These are phyloP conservation scores for Drosophila gaucha DNA, from an alignment of 2,888 invertebrate genomes.

Conservation along the genomic window DNA sequence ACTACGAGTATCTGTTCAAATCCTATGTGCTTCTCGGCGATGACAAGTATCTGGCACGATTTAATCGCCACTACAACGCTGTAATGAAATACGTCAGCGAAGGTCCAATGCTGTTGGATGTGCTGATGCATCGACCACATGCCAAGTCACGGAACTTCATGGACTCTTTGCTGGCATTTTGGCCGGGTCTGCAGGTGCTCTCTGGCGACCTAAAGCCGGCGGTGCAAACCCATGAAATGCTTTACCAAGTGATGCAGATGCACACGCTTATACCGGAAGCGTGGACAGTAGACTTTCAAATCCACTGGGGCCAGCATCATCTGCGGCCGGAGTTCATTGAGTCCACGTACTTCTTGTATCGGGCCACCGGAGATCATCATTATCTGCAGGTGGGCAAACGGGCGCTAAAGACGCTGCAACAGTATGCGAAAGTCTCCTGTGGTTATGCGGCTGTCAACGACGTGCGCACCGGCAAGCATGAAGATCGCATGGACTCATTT, in stretches of 20 bases:
- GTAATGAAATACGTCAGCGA: slow-evolving; percentile 98
- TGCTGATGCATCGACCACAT: slow-evolving; percentile 97
- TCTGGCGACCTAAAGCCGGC: slow-evolving; percentile 97
- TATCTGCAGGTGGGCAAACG: slow-evolving; percentile 95
- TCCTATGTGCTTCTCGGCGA: slow-evolving; percentile 98
- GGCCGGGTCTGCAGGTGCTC: slow-evolving; percentile 97
- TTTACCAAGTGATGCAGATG: slow-evolving; percentile 98
- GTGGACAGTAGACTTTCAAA: slow-evolving; percentile 98
- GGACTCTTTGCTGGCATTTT: slow-evolving; percentile 98
- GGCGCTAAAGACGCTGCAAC: slow-evolving; percentile 94
- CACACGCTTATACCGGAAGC: slow-evolving; percentile 99
- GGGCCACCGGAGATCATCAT: slow-evolving; percentile 97
- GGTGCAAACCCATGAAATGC: slow-evolving; percentile 99
- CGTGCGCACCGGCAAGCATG: slow-evolving; percentile 94
- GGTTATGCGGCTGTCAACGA: slow-evolving; percentile 99
- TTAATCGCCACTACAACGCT: slow-evolving; percentile 97
- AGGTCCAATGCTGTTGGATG: slow-evolving; percentile 97
- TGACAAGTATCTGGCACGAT: slow-evolving; percentile 95
- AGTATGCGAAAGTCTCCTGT: slow-evolving; percentile 96
- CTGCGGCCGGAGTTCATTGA: slow-evolving; percentile 98
- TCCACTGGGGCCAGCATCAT: slow-evolving; percentile 99
- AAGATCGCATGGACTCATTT: slow-evolving; percentile 99
- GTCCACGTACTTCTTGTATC: slow-evolving; percentile 98
- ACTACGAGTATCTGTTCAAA: slow-evolving; percentile 99
- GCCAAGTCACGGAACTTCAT: slow-evolving; percentile 97